Conservation (phyloP, 2,888 invertebrate genomes). For the Caenorhabditis doughertyi region DNA sequence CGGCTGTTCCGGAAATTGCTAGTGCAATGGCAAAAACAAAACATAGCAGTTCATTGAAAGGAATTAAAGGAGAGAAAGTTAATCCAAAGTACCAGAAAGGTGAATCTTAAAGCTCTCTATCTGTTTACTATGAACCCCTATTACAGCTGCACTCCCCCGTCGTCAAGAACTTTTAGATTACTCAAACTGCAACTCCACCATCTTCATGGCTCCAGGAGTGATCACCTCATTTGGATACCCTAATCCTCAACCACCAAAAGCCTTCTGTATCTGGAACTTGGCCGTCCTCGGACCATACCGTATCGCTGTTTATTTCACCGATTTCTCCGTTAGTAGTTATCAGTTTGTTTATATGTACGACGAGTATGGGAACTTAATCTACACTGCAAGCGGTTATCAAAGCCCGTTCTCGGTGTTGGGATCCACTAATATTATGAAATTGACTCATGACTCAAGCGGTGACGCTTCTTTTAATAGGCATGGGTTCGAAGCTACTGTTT, state of each 20-base stretch:
- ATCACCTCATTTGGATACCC: constrained; percentile 25
- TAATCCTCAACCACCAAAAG: neutral
- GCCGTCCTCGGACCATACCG: constrained; percentile 17
- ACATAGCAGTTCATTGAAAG: no score
- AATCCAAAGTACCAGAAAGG: no score
- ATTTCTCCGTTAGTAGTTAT: constrained; percentile 27
- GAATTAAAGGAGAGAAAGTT: no score
- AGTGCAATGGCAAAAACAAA: no score
- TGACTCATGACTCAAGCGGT: constrained; percentile 8
- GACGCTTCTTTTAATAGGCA: neutral
- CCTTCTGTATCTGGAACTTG: constrained; percentile 12
- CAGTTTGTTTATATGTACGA: neutral
- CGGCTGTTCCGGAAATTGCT: neutral
- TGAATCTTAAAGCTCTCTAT: no score
- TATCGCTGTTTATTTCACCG: constrained; percentile 14
- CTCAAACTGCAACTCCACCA: constrained; percentile 20
- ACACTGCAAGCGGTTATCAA: neutral
- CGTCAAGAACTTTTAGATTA: constrained; percentile 7
- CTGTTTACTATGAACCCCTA: no score
- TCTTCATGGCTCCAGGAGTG: constrained; percentile 21
- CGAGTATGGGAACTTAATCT: constrained; percentile 10
- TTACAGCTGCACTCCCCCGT: constrained; percentile 1
- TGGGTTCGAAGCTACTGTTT: constrained; percentile 8
- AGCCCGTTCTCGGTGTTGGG: constrained; percentile 6
- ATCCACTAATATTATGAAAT: neutral